A percentile compares a stretch with the other conserved stretches of the same genome.
Conservation (phyloP, 2,797 vertebrate species). For the Tragelaphus eurycerus region DNA sequence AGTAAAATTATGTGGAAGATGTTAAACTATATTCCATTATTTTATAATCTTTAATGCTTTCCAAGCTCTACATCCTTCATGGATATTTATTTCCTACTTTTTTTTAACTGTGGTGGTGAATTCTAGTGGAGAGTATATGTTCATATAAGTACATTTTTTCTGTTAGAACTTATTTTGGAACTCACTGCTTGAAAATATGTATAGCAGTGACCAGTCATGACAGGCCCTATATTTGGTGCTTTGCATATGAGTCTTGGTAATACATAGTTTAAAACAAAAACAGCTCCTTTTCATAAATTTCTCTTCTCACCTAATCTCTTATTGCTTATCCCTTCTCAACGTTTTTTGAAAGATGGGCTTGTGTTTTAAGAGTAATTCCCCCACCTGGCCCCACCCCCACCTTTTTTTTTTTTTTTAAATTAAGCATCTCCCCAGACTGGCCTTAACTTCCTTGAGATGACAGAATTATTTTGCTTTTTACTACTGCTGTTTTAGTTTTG, state of each 20-base stretch:
- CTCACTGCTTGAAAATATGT: background rate
- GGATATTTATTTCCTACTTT: background rate
- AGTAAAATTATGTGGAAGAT: background rate
- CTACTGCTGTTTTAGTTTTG: constrained; percentile 17
- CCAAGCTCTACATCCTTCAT: background rate
- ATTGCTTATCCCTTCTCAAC: background rate
- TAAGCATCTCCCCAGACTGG: background rate
- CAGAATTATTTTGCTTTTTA: background rate
- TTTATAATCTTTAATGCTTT: background rate
- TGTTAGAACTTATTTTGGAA: background rate
- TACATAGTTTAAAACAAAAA: background rate
- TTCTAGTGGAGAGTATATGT: background rate
- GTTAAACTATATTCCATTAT: background rate
- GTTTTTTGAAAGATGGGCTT: background rate
- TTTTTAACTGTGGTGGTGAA: background rate
- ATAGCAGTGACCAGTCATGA: background rate
- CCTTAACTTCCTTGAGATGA: background rate
- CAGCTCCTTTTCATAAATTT: background rate
- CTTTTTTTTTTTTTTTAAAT: background rate
- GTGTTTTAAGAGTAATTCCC: background rate
- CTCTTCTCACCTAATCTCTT: background rate
- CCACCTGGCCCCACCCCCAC: accelerated
- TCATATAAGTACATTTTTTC: background rate
- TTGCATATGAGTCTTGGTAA: background rate
- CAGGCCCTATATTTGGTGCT: background rate